These are phyloP conservation scores for Phorcus lineatus DNA, from an alignment of 2,888 invertebrate species.

Conservation along the genomic window DNA sequence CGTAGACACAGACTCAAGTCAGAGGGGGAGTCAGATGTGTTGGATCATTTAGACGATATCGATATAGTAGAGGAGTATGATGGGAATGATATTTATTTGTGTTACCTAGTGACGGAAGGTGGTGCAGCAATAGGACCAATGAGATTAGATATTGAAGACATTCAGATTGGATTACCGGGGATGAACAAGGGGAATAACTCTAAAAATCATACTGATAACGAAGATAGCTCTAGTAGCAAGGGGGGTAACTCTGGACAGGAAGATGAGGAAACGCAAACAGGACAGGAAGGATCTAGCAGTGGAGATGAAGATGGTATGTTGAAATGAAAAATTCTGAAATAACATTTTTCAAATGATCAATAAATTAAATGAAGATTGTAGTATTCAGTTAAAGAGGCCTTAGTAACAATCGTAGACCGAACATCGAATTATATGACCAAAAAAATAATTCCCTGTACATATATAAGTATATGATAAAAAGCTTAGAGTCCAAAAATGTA, in stretches of 20 bases:
- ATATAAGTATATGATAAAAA: too few relatives aligned
- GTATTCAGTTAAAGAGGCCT: too few relatives aligned
- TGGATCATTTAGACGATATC: constrained; percentile 47
- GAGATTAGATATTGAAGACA: constrained; percentile 64
- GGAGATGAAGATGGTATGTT: too few relatives aligned
- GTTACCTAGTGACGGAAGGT: constrained; percentile 63
- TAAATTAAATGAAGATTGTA: too few relatives aligned
- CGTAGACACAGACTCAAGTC: neutral
- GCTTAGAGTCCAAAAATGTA: too few relatives aligned
- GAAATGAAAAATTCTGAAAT: too few relatives aligned
- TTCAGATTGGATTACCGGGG: constrained; percentile 43
- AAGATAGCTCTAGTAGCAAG: neutral
- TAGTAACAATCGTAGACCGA: too few relatives aligned
- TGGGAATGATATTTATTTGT: constrained; percentile 61
- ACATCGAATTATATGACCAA: too few relatives aligned
- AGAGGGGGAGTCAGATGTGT: constrained; percentile 39
- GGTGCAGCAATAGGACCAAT: constrained; percentile 68
- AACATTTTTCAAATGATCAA: too few relatives aligned
- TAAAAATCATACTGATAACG: neutral
- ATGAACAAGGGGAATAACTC: constrained; percentile 9
- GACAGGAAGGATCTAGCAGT: too few relatives aligned
- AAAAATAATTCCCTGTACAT: too few relatives aligned
- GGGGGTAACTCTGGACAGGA: constrained; percentile 12
- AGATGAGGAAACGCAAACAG: neutral
- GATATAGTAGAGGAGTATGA: constrained; percentile 52